These are phyloP conservation scores for Bombus confusus DNA, from an alignment of 1,140 invertebrate genomes.

Conservation along the genomic window DNA sequence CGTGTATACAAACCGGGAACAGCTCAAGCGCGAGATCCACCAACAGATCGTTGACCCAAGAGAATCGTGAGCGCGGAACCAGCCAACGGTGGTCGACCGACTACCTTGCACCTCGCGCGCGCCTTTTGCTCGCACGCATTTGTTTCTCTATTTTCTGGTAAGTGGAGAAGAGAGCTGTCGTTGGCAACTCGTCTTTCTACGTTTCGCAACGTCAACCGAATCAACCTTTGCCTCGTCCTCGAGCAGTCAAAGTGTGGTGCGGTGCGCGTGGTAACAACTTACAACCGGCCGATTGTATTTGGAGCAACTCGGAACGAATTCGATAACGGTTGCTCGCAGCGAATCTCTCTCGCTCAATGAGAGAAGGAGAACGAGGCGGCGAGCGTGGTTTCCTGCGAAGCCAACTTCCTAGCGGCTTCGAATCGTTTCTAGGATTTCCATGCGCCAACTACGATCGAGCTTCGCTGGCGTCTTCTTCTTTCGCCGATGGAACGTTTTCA, in stretches of 20 bases:
- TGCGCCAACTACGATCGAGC: neutral
- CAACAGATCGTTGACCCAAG: constrained; percentile 48
- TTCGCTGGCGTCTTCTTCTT: neutral
- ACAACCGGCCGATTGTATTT: neutral
- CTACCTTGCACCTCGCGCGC: neutral
- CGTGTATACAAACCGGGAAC: constrained; percentile 41
- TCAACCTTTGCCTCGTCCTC: constrained; percentile 22
- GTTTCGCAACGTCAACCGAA: neutral
- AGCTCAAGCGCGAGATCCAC: constrained; percentile 37
- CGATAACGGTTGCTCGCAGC: neutral
- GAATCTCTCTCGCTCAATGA: neutral
- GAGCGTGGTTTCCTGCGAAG: neutral
- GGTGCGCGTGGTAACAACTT: too few relatives aligned
- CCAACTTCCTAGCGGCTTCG: too few relatives aligned
- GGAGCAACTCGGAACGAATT: neutral
- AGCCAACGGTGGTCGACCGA: constrained; percentile 16
- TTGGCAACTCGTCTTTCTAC: constrained; percentile 17
- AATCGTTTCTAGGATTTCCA: neutral
- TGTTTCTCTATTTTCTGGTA: constrained; percentile 20
- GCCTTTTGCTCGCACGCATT: constrained; percentile 7
- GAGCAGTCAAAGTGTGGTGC: neutral
- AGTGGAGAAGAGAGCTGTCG: neutral
- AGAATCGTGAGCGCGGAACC: constrained; percentile 27
- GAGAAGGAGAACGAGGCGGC: neutral
- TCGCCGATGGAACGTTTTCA: neutral